A percentile compares a stretch with the other conserved stretches of the same genome.
Conservation (phyloP, 2,797 vertebrate genomes). For the Anableps anableps region DNA sequence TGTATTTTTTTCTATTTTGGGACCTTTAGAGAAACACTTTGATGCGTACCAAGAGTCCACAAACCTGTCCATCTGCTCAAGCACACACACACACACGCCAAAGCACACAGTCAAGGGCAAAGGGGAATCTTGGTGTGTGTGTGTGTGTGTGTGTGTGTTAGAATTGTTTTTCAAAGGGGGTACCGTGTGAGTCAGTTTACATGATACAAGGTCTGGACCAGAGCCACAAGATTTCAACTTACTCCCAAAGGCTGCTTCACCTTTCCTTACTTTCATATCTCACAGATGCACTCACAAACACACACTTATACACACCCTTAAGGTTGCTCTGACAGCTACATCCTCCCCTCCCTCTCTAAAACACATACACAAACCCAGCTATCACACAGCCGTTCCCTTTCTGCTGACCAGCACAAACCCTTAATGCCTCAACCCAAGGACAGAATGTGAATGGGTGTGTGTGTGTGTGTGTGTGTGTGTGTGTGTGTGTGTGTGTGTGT, state of each 20-base stretch:
- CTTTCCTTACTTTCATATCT: constrained; percentile 50
- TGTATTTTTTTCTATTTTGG: constrained; percentile 31
- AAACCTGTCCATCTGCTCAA: constrained; percentile 69
- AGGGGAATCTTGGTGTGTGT: constrained; percentile 39
- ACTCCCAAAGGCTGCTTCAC: constrained; percentile 49
- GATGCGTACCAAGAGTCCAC: constrained; percentile 49
- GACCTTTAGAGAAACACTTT: constrained; percentile 29
- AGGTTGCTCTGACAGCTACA: constrained; percentile 56
- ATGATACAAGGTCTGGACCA: constrained; percentile 89
- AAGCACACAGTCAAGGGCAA: constrained; percentile 71
- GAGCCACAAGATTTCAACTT: constrained; percentile 85
- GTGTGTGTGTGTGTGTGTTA: constrained; percentile 39
- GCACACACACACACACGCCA: constrained; percentile 23
- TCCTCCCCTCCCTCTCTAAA: constrained; percentile 36
- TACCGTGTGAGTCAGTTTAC: constrained; percentile 69
- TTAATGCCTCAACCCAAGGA: constrained; percentile 80
- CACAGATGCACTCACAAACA: constrained; percentile 31
- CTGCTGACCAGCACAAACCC: constrained; percentile 92
- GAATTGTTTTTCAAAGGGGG: constrained; percentile 63
- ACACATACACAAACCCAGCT: constrained; percentile 51
- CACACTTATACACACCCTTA: constrained; percentile 37
- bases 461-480: constrained; percentile 5
- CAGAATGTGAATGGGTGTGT: constrained; percentile 46
- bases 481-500: constrained; percentile 25
- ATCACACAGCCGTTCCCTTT: constrained; percentile 83